A percentile compares a stretch with the other conserved stretches of the same genome.
These are phyloP conservation scores for Apostichopus californicus DNA, from an alignment of 35 echinoderm and acorn worm genomes.

Conservation along the genomic window DNA sequence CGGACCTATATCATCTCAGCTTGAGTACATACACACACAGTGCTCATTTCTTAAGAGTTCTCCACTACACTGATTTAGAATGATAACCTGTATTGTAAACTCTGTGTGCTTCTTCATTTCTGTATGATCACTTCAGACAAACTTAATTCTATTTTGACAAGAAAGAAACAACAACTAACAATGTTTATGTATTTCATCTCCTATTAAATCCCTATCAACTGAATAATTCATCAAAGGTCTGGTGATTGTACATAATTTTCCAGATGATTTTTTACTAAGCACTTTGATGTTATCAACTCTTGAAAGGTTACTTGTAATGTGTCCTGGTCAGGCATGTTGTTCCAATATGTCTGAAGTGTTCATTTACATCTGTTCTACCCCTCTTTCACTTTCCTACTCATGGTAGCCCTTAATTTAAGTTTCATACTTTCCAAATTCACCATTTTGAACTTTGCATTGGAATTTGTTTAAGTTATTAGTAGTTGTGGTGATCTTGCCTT, in stretches of 20 bases:
- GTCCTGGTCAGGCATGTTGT: too few relatives aligned
- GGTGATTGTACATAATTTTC: not conserved
- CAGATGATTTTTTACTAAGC: too few relatives aligned
- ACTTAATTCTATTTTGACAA: not conserved
- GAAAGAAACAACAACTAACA: too few relatives aligned
- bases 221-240: not conserved
- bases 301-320: too few relatives aligned
- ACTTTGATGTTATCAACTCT: too few relatives aligned
- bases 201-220: too few relatives aligned
- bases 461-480: not conserved
- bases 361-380: not conserved
- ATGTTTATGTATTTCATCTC: too few relatives aligned
- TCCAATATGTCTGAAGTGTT: not conserved
- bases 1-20: too few relatives aligned
- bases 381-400: not conserved
- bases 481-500: too few relatives aligned
- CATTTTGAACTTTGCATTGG: not conserved
- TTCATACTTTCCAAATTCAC: not conserved
- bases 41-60: too few relatives aligned
- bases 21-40: too few relatives aligned
- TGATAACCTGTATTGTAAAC: not conserved
- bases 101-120: not conserved
- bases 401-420: not conserved
- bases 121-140: not conserved
- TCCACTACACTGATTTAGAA: too few relatives aligned